These are phyloP conservation scores for Perithous albicinctus DNA, from an alignment of 2,888 invertebrate genomes.

Conservation along the genomic window DNA sequence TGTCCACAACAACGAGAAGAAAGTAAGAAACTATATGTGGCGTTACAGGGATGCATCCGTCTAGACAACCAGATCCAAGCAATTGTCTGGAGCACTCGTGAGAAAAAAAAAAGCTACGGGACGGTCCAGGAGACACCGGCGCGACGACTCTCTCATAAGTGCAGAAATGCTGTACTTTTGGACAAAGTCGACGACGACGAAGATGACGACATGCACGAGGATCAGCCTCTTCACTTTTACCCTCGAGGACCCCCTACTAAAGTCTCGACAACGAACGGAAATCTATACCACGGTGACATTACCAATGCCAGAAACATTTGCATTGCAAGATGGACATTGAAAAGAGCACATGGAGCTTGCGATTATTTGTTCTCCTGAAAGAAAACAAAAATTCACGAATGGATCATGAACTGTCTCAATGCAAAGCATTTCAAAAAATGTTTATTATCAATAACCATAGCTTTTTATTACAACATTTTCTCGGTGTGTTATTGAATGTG, in stretches of 20 bases:
- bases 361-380: not conserved
- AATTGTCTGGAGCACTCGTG: conserved; percentile 81
- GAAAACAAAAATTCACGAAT: not conserved
- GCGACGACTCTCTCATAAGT: conserved; percentile 61
- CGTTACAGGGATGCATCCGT: conserved; percentile 75
- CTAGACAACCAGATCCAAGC: conserved; percentile 83
- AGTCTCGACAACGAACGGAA: conserved; percentile 56
- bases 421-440: too few species aligned
- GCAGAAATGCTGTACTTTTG: conserved; percentile 65
- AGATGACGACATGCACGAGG: conserved; percentile 39
- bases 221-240: conserved; percentile 42
- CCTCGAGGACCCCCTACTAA: conserved; percentile 38
- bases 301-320: conserved; percentile 19
- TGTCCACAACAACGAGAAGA: conserved; percentile 51
- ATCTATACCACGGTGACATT: conserved; percentile 34
- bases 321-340: not conserved
- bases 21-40: conserved; percentile 47
- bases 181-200: conserved; percentile 27
- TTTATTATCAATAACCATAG: too few species aligned
- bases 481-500: too few species aligned
- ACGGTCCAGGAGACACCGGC: conserved; percentile 60
- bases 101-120: conserved; percentile 70
- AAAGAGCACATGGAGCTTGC: not conserved
- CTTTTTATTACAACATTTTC: too few species aligned
- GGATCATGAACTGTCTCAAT: too few species aligned